Conservation (phyloP, 1,140 invertebrate genomes). For the Papilio helenus region DNA sequence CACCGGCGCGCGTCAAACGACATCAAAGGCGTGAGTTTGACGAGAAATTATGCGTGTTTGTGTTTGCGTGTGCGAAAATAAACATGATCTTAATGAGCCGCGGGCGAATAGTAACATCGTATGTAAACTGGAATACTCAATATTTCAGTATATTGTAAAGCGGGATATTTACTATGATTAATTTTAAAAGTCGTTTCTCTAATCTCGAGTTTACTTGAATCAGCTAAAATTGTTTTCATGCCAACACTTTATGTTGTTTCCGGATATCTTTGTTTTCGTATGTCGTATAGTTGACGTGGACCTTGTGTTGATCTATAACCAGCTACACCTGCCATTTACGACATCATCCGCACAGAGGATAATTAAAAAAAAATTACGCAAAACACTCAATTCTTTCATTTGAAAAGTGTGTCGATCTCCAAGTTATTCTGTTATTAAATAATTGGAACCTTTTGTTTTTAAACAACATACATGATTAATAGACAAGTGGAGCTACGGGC, state of each 20-base stretch:
- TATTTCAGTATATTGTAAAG: not conserved
- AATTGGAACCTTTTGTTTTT: too few relatives aligned
- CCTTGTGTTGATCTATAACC: not conserved
- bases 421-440: too few relatives aligned
- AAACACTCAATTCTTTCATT: too few relatives aligned
- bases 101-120: slow-evolving; percentile 19
- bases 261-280: not conserved
- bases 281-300: not conserved
- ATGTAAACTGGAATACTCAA: not conserved
- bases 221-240: not conserved
- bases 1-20: slow-evolving; percentile 62
- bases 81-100: slow-evolving; percentile 57
- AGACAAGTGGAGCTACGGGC: not conserved
- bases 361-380: too few relatives aligned
- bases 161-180: too few relatives aligned
- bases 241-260: not conserved
- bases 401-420: too few relatives aligned
- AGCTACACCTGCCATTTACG: too few relatives aligned
- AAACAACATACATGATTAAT: too few relatives aligned
- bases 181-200: too few relatives aligned
- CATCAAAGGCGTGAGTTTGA: slow-evolving; percentile 73
- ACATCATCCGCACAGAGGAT: too few relatives aligned
- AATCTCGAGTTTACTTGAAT: not conserved
- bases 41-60: slow-evolving; percentile 39
- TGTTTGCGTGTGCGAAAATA: slow-evolving; percentile 54